Evolutionary conservation across 2,888 invertebrate species (phyloP).

Genomic region (Epirrita christyi): DNA sequence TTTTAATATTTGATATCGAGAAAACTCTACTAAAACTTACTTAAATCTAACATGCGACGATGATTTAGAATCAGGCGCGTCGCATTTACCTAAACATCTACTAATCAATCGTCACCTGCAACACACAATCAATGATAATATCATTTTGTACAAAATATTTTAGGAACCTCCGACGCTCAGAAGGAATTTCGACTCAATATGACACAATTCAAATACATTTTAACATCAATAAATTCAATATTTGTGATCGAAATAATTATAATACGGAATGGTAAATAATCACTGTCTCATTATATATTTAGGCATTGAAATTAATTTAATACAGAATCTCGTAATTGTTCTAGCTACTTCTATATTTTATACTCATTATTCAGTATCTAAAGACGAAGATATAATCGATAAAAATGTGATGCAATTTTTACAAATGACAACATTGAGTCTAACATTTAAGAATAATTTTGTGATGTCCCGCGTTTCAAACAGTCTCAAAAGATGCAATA

Average conservation of each 20-base stretch:
- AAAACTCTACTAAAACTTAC: slow-evolving; percentile 56
- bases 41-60: slow-evolving; percentile 35
- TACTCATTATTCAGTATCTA: slow-evolving; percentile 32
- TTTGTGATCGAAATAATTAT: slow-evolving; percentile 53
- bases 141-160: slow-evolving; percentile 48
- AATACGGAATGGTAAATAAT: slow-evolving; percentile 64
- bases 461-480: slow-evolving; percentile 37
- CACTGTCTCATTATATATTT: slow-evolving; percentile 47
- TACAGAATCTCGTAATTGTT: slow-evolving; percentile 59
- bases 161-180: slow-evolving; percentile 61
- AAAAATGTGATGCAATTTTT: slow-evolving; percentile 33
- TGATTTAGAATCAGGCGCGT: slow-evolving; percentile 52
- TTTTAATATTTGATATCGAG: slow-evolving; percentile 52
- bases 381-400: slow-evolving; percentile 33
- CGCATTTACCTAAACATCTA: slow-evolving; percentile 40
- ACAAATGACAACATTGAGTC: slow-evolving; percentile 31
- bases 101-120: slow-evolving; percentile 33
- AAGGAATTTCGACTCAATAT: slow-evolving; percentile 51
- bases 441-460: slow-evolving; percentile 31
- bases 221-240: slow-evolving; percentile 46
- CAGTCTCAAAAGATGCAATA: slow-evolving; percentile 33
- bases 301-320: slow-evolving; percentile 44
- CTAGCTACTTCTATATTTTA: slow-evolving; percentile 50
- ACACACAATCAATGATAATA: slow-evolving; percentile 34
- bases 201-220: slow-evolving; percentile 46